Evolutionary conservation across 2,797 vertebrate species (phyloP).

Genomic region (Rousettus madagascariensis): DNA sequence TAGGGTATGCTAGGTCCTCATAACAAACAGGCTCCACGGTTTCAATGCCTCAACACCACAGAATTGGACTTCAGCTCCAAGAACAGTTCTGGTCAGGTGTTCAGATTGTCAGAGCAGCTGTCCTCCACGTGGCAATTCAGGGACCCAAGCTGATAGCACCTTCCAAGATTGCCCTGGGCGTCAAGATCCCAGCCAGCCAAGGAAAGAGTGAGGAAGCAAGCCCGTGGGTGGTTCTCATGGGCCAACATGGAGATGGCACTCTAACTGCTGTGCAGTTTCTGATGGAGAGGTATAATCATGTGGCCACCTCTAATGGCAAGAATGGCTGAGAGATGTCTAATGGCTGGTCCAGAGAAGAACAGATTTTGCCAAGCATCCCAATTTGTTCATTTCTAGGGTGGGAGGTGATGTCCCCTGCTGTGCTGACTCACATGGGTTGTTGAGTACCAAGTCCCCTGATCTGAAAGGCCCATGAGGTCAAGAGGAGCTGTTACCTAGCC

Average conservation of each 20-base stretch:
- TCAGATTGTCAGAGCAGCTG: neutral
- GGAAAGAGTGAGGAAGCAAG: accelerated
- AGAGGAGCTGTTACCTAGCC: neutral
- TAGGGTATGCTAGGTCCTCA: neutral
- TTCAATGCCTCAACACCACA: neutral
- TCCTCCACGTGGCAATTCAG: neutral
- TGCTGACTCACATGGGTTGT: neutral
- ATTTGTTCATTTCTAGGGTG: neutral
- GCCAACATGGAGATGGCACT: neutral
- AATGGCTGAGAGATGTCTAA: neutral
- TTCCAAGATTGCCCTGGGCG: neutral
- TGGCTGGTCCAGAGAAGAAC: neutral
- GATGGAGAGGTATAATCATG: neutral
- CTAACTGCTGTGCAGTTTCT: neutral
- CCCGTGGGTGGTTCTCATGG: accelerated
- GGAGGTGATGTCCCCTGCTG: neutral
- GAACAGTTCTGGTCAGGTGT: neutral
- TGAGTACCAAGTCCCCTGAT: neutral
- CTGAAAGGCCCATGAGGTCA: neutral
- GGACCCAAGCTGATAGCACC: neutral
- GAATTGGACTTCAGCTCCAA: neutral
- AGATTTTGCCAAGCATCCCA: neutral
- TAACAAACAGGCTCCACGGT: neutral
- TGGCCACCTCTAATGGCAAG: neutral
- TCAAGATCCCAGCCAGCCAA: neutral